A percentile compares a stretch with the other conserved stretches of the same genome.
These are phyloP conservation scores for Pterostichus niger DNA, from an alignment of 2,888 invertebrate genomes.

Conservation along the genomic window DNA sequence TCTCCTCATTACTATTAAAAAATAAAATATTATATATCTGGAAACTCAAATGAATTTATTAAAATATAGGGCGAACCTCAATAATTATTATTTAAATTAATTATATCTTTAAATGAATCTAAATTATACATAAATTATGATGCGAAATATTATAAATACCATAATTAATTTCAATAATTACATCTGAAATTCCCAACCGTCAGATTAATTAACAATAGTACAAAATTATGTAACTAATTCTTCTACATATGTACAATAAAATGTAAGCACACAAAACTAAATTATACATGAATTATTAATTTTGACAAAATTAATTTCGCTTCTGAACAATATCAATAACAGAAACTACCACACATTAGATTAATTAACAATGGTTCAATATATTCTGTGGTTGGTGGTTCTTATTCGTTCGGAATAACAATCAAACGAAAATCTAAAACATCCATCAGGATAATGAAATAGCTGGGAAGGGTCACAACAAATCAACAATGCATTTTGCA, in stretches of 20 bases:
- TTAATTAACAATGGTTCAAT: neutral
- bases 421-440: too few relatives aligned
- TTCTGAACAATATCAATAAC: constrained; percentile 6
- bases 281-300: constrained; percentile 11
- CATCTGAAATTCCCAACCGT: neutral
- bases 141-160: neutral
- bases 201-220: constrained; percentile 14
- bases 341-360: neutral
- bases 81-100: neutral
- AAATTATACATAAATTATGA: neutral
- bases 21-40: too few relatives aligned
- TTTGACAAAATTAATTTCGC: constrained; percentile 3
- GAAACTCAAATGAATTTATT: too few relatives aligned
- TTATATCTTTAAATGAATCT: constrained; percentile 1
- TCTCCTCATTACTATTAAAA: too few relatives aligned
- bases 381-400: too few relatives aligned
- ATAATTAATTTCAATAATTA: constrained; percentile 20
- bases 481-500: too few relatives aligned
- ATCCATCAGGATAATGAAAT: too few relatives aligned
- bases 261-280: neutral
- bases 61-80: too few relatives aligned
- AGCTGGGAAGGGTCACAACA: too few relatives aligned
- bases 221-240: neutral
- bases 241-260: neutral
- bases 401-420: too few relatives aligned